Evolutionary conservation across 2,888 invertebrate species (phyloP), one percentile per base, ranked within the genome.

Genomic region (Timema podura): DNA sequence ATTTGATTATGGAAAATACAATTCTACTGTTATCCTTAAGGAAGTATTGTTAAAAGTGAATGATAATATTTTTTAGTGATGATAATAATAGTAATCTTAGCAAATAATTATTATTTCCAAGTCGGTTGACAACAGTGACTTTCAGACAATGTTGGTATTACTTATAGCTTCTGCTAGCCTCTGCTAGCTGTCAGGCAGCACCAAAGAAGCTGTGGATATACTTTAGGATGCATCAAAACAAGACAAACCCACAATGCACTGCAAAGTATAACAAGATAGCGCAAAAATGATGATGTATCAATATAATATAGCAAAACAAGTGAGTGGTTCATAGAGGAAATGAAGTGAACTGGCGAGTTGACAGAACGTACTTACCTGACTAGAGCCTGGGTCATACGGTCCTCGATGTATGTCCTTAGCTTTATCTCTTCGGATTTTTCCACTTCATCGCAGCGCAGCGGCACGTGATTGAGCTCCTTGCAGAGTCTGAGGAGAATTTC

Each of bases 331-430:
- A 44, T 47, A 45, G 16, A n/a, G 44, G 13, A 51, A 66, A 10
- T 48, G 6, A 66, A 66, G 8, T 30, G 30, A 30, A 30, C 30
- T 30, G 30, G 30, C 3, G 30, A 30, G 30, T 30, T 30, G 30
- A 30, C 30, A 30, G 30, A 30, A 30, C 30, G 15, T 15, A 44
- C 67, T 54, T 70, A 75, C 76, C 76, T 74, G 48, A 82, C 75
- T 45, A 85, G 76, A 2, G 84, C 84, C 74, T 85, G 82, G 30
- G 84, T 83, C 84, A 85, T 85, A 76, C 83, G 81, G 74, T 85
- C 83, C 78, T 87, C 87, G 30, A 87, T 81, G 74, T 80, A 84
- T 0, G 79, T 79, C 49, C 85, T 76, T 48, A 79, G 78, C 71
- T 80, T 77, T 1, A 82, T 78, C 70, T 82, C 82, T 7, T 80